phyloP scores from a whole-genome alignment of 2,797 vertebrate species.

The Pyrocephalus nanus region DNA sequence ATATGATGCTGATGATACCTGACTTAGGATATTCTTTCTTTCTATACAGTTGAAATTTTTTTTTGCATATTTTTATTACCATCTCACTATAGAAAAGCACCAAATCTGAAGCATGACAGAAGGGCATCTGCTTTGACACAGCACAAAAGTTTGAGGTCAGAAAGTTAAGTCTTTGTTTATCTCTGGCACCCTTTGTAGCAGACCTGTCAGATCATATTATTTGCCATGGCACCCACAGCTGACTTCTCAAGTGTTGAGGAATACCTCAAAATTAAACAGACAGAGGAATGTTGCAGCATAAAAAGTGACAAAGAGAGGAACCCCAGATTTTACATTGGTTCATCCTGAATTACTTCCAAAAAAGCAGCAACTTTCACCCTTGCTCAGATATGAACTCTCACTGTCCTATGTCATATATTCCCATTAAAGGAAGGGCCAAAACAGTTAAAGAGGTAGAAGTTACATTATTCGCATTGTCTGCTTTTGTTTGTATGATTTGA shows the following conservation, averaged over 20 bases:
- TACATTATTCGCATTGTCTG: rapidly evolving
- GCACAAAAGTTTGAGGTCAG: neutral
- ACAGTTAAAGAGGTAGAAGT: neutral
- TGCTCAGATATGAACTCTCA: neutral
- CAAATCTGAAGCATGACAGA: neutral
- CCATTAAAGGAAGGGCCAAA: neutral
- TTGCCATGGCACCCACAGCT: neutral
- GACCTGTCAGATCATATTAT: neutral
- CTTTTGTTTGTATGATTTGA: neutral
- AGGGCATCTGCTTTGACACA: neutral
- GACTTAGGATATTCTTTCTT: neutral
- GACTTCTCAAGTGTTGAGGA: neutral
- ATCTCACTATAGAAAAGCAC: neutral
- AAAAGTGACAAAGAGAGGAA: neutral
- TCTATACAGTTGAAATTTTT: neutral
- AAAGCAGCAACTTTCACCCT: neutral
- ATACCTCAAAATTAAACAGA: neutral
- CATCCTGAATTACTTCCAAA: neutral
- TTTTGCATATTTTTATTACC: neutral
- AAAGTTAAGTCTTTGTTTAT: neutral
- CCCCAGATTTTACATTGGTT: neutral
- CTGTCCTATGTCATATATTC: neutral
- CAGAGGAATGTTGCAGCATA: neutral
- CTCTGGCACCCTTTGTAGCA: neutral
- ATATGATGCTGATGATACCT: neutral